Conservation (phyloP, 2,113 vertebrate genomes). For the Copsychus sechellarum region DNA sequence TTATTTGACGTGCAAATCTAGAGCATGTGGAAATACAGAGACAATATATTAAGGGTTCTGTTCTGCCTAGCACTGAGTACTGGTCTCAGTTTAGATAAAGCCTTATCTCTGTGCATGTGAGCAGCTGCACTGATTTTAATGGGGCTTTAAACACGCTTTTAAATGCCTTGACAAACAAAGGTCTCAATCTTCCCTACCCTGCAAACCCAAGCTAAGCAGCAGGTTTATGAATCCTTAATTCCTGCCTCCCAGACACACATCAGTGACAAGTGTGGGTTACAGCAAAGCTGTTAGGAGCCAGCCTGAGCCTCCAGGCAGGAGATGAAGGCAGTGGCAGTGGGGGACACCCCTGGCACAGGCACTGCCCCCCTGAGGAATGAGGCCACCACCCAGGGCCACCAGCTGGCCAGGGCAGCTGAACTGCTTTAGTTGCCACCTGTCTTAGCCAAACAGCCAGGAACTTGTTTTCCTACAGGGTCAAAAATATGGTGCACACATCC, state of each 20-base stretch:
- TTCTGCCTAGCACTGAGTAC: not conserved
- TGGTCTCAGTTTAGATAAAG: not conserved
- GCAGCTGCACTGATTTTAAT: not conserved
- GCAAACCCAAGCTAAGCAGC: conserved; percentile 22
- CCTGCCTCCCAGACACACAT: not conserved
- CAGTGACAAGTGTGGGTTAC: conserved; percentile 19
- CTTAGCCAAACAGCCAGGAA: not conserved
- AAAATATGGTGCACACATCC: fast-evolving
- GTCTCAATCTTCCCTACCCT: not conserved
- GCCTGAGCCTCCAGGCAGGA: not conserved
- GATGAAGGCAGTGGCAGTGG: not conserved
- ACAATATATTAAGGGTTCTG: not conserved
- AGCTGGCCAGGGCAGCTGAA: not conserved
- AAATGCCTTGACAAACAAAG: conserved; percentile 23
- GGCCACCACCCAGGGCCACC: not conserved
- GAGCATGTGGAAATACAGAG: not conserved
- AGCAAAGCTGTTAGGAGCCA: conserved; percentile 8
- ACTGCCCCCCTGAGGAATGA: not conserved
- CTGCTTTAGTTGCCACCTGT: not conserved
- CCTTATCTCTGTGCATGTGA: not conserved
- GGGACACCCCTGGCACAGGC: not conserved
- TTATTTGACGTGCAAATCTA: conserved; percentile 20
- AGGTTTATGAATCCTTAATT: conserved; percentile 51
- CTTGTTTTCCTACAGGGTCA: not conserved
- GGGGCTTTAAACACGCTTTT: not conserved